Evolutionary conservation across 2,888 invertebrate genomes (phyloP), one percentile per base, ranked within the genome.

Genomic region (Seira ritae): DNA sequence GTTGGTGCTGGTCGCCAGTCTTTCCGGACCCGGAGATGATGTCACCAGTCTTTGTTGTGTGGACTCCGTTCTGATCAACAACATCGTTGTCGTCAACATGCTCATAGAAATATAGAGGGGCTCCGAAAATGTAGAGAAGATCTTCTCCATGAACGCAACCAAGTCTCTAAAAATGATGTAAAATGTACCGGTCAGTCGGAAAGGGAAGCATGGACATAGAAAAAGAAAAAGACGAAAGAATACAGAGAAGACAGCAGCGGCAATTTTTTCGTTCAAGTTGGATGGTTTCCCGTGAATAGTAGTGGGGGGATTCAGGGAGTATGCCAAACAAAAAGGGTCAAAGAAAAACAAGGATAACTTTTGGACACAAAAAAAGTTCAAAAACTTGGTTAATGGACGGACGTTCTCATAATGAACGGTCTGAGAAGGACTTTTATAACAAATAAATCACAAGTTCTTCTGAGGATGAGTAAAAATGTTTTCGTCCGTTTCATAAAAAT

Each of bases 81-180:
- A n/a, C 74, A 60, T 60, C 74, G 62, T 60, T 81, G 77, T 80
- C 69, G 37, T 80, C 75, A 42, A 74, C 81, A 73, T 75, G 80
- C 69, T 85, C 79, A 70, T 84, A 84, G 75, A 78, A 81, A 69
- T 81, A 85, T 65, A 97, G 92, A 0, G 97, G 97, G 1, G 96
- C 96, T 1, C 97, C 97, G 90, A 97, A 97, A 85, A 97, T 93
- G 90, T 97, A 97, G 0, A 97, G 95, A 86, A 97, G 91, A 90
- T 97, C 97, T 91, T 97, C 97, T 0, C 97, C 97, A 90, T 97
- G 97, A 88, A 97, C 95, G 90, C 97, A 97, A 66, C 97, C 97
- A 91, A 96, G 96, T 80, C 96, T 94, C 96, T 97, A 93, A 55
- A 55, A 55, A 12, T 55, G 15, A 55, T 42, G 55, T 55, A 55